A percentile compares a stretch with the other conserved stretches of the same genome.
These are phyloP conservation scores for Balanococcus diminutus DNA, from an alignment of 2,888 invertebrate genomes.

Conservation along the genomic window DNA sequence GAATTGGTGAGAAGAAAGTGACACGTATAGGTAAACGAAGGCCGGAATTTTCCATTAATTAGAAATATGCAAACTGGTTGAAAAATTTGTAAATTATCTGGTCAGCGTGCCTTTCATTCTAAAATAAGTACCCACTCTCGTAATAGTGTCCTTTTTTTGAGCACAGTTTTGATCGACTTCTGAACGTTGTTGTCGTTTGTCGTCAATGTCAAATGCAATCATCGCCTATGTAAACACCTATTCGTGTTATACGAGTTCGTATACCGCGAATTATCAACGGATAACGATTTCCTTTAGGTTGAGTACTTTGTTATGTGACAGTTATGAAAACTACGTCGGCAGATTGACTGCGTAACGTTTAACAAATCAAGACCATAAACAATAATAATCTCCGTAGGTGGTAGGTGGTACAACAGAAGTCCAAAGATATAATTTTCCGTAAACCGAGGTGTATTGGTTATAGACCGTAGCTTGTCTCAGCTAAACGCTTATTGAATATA, in stretches of 20 bases:
- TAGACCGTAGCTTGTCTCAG: no score
- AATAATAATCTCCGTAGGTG: neutral
- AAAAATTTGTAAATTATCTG: neutral
- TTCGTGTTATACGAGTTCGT: neutral
- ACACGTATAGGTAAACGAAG: neutral
- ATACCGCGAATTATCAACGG: neutral
- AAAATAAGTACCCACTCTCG: no score
- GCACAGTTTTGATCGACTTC: no score
- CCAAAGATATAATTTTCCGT: neutral
- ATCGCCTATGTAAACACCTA: neutral
- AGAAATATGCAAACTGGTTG: neutral
- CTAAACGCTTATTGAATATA: neutral
- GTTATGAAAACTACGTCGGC: neutral
- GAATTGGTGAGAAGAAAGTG: neutral
- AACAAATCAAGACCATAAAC: neutral
- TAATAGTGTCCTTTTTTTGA: no score
- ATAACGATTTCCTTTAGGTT: neutral
- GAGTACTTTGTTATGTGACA: neutral
- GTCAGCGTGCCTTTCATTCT: no score
- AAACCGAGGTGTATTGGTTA: neutral
- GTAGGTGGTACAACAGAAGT: neutral
- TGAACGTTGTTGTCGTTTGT: no score
- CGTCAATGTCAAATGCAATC: neutral
- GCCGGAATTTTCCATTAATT: neutral
- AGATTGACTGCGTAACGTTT: neutral